Percentiles rank a stretch among this genome's conserved stretches.
phyloP scores from a whole-genome alignment of 2,113 vertebrate species.

The human (Homo sapiens) region GRCh38 chr11:56234001-56234500 shows the following conservation, averaged over 20 bases:
- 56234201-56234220: background rate
- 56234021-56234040: background rate
- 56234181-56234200: accelerated
- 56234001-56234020: background rate
- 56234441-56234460: no score
- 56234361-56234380: background rate
- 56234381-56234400: background rate
- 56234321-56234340: no score
- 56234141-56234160: background rate
- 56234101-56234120: background rate
- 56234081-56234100: background rate
- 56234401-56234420: background rate
- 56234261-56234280: no score
- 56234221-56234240: background rate
- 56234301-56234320: background rate
- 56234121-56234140: background rate
- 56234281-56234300: accelerated
- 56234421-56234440: background rate
- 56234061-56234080: background rate
- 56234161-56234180: no score
- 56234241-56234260: background rate
- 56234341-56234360: background rate
- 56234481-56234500: no score
- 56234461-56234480: no score
- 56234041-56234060: background rate